phyloP scores from a whole-genome alignment of 2,113 vertebrate genomes.

The Neotragus pygmaeus region DNA sequence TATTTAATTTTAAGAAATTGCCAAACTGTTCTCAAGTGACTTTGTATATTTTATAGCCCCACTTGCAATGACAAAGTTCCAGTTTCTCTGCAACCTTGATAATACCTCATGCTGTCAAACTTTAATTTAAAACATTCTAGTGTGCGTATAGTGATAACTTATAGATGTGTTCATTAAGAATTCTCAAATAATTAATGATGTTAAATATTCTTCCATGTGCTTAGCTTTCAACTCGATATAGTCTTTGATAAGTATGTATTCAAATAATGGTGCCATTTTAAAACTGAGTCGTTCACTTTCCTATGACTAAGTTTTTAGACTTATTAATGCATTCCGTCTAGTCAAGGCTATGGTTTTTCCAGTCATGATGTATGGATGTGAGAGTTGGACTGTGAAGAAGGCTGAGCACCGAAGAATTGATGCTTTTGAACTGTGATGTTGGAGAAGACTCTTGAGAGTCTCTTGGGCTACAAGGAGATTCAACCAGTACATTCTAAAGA shows the following conservation, averaged over 20 bases:
- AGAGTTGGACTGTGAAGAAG: too few relatives aligned
- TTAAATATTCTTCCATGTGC: not conserved
- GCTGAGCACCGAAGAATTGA: rapidly evolving
- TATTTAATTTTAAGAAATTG: not conserved
- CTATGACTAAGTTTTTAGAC: not conserved
- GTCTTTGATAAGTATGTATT: not conserved
- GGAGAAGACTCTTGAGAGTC: too few relatives aligned
- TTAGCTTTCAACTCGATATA: not conserved
- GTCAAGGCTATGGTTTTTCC: too few relatives aligned
- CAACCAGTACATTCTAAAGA: too few relatives aligned
- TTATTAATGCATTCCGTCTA: not conserved
- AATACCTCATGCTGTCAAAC: not conserved
- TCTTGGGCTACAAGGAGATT: too few relatives aligned
- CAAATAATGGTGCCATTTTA: not conserved
- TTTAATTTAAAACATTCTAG: not conserved
- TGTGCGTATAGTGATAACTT: not conserved
- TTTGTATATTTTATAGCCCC: not conserved
- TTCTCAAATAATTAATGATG: not conserved
- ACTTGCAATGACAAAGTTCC: not conserved
- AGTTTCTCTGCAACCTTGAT: not conserved
- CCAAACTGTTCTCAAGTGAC: not conserved
- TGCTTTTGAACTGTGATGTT: too few relatives aligned
- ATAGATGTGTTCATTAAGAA: not conserved
- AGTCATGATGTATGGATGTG: too few relatives aligned
- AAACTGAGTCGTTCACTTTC: not conserved